Conservation (phyloP, 2,888 invertebrate genomes). For the Polydrusus pterygomalis region DNA sequence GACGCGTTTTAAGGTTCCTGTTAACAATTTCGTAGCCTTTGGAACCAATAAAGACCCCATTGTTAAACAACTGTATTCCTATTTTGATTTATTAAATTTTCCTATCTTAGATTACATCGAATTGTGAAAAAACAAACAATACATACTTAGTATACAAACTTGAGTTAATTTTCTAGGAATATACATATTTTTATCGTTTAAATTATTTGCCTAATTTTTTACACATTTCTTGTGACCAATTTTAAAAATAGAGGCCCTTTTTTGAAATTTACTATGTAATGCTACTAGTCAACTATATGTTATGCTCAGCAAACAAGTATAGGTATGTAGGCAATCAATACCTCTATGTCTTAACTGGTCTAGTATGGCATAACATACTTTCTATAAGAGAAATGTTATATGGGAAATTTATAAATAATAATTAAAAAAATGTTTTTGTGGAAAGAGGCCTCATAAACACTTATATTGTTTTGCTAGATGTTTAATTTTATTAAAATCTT, state of each 20-base stretch:
- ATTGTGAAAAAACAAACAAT: background rate
- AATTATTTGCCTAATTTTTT: too few relatives aligned
- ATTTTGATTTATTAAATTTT: constrained; percentile 26
- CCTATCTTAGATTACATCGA: constrained; percentile 1
- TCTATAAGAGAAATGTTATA: too few relatives aligned
- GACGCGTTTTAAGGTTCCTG: background rate
- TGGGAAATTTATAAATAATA: too few relatives aligned
- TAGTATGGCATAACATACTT: too few relatives aligned
- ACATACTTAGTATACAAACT: too few relatives aligned
- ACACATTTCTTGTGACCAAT: too few relatives aligned
- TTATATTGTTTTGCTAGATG: background rate
- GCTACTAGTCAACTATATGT: too few relatives aligned
- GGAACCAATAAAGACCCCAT: background rate
- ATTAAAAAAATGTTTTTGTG: background rate
- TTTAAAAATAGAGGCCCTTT: too few relatives aligned
- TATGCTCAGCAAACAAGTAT: too few relatives aligned
- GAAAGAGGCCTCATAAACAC: background rate
- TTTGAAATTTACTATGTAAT: too few relatives aligned
- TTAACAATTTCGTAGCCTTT: background rate
- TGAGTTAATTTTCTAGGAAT: background rate
- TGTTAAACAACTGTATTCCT: constrained; percentile 27
- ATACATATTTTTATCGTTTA: background rate
- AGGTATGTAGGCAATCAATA: too few relatives aligned
- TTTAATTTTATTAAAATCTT: background rate
- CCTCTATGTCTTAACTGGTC: too few relatives aligned